phyloP scores from a whole-genome alignment of 37 sponge, comb jelly and placozoan genomes.

The Halichondria panicea region DNA sequence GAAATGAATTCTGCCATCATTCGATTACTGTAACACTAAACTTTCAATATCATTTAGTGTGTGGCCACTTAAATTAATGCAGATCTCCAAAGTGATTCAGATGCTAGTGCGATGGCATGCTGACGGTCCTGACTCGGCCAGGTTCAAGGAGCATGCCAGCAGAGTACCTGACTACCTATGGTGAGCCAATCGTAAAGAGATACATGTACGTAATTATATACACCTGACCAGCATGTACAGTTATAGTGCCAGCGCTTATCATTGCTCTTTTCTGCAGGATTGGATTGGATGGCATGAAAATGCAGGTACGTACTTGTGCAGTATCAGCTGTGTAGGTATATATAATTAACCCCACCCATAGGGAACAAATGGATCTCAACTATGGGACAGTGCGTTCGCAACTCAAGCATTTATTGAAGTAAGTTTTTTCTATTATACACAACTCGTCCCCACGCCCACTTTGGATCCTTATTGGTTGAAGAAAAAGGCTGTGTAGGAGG shows the following conservation, averaged over 20 bases:
- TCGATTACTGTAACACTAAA: background rate
- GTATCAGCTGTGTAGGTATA: background rate
- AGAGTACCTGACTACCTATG: constrained; percentile 89
- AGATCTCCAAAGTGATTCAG: constrained; percentile 91
- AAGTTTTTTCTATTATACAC: background rate
- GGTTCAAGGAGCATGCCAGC: constrained; percentile 72
- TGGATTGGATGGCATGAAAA: constrained; percentile 87
- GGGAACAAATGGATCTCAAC: constrained; percentile 92
- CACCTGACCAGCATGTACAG: background rate
- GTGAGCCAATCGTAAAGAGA: constrained; percentile 25
- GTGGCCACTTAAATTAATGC: background rate
- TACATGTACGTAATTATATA: background rate
- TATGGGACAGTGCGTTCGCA: constrained; percentile 89
- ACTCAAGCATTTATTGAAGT: constrained; percentile 81
- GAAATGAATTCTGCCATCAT: background rate
- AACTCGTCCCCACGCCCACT: background rate
- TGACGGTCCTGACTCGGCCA: constrained; percentile 73
- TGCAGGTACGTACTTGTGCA: constrained; percentile 64
- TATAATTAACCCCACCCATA: constrained; percentile 9
- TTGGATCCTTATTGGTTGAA: background rate
- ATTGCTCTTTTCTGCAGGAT: constrained; percentile 52
- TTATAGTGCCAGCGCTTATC: background rate
- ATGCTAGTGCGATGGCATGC: constrained; percentile 85
- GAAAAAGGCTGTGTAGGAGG: background rate
- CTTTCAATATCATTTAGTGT: background rate